A percentile compares a stretch with the other conserved stretches of the same genome.
phyloP scores from a whole-genome alignment of 2,797 vertebrate genomes.

The Sciurus carolinensis region DNA sequence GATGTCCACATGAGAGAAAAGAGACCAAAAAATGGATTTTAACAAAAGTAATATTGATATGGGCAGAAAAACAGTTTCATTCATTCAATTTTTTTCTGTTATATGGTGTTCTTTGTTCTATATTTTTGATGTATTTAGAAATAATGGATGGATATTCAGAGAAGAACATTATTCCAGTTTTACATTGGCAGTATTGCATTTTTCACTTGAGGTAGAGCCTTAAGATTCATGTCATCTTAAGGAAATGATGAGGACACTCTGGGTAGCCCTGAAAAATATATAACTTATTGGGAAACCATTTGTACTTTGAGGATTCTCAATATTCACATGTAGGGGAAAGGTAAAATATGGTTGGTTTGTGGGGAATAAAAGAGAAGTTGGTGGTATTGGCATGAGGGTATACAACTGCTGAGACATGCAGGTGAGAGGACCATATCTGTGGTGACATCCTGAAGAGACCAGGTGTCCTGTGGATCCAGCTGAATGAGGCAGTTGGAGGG shows the following conservation, averaged over 20 bases:
- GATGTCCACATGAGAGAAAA: background rate
- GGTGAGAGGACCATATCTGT: fast-evolving
- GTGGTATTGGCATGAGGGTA: background rate
- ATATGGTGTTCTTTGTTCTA: background rate
- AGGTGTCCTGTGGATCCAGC: too few species aligned
- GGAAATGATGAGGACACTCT: background rate
- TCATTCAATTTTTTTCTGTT: background rate
- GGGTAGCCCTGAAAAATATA: background rate
- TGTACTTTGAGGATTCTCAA: background rate
- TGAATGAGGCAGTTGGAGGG: background rate
- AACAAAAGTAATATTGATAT: background rate
- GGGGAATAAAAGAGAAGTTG: too few species aligned
- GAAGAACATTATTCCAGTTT: too few species aligned
- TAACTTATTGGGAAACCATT: background rate
- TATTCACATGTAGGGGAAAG: background rate
- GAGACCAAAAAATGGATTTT: background rate
- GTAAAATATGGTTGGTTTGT: background rate
- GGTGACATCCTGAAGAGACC: background rate
- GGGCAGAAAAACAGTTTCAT: background rate
- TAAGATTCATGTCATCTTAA: background rate
- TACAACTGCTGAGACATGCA: background rate
- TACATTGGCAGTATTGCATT: background rate
- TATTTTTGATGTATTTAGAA: background rate
- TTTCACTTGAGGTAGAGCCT: background rate
- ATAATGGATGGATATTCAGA: background rate